Conservation (phyloP, 2,797 vertebrate genomes). For the Enteromius paludinosus region DNA sequence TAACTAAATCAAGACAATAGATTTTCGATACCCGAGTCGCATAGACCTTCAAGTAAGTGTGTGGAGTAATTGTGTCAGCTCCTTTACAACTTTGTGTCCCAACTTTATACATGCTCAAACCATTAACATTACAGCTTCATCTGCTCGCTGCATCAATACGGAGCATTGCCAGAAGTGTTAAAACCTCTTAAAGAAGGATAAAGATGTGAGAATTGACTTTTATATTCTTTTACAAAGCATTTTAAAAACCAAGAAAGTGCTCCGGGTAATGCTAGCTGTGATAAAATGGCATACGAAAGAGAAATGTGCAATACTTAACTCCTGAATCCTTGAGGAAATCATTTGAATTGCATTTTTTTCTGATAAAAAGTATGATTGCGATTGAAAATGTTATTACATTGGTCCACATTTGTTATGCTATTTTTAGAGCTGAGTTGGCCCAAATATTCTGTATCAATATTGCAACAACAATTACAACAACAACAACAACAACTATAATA, state of each 20-base stretch:
- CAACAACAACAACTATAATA: background rate
- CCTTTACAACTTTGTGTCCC: background rate
- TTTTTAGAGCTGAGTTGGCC: background rate
- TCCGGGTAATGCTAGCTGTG: background rate
- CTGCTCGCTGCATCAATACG: background rate
- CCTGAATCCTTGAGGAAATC: background rate
- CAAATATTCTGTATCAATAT: background rate
- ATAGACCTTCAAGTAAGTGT: background rate
- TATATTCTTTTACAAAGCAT: background rate
- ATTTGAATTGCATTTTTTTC: background rate
- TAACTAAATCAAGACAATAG: slow-evolving; percentile 8
- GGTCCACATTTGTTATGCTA: background rate
- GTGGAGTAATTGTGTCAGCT: slow-evolving; percentile 24
- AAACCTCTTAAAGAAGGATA: background rate
- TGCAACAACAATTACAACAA: background rate
- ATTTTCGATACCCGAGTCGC: slow-evolving; percentile 11
- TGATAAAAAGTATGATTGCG: background rate
- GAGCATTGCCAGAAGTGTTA: background rate
- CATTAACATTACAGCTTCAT: background rate
- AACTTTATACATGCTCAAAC: background rate
- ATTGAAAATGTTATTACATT: background rate
- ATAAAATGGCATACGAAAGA: background rate
- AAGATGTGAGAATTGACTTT: background rate
- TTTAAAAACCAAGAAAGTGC: background rate
- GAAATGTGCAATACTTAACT: background rate